Conservation (phyloP, 1,140 invertebrate species). For the Rhizoglyphus robini region DNA sequence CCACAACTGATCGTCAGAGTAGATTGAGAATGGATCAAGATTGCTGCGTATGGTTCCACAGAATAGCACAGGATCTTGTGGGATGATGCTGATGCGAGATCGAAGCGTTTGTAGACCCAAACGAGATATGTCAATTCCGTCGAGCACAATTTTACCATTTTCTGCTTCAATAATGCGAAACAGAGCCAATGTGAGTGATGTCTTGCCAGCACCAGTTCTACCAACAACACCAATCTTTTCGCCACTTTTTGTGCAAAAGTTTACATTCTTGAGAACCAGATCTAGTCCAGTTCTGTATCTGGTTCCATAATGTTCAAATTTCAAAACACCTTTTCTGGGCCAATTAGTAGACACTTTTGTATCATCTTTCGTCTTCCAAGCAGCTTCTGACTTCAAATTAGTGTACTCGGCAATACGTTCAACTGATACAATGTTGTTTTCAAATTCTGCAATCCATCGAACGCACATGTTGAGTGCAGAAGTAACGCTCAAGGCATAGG, state of each 20-base stretch:
- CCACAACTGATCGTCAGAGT: too few species aligned
- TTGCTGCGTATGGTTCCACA: too few species aligned
- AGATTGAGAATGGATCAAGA: too few species aligned
- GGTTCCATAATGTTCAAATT: conserved; percentile 60
- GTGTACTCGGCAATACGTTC: conserved; percentile 49
- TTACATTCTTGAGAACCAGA: conserved; percentile 59
- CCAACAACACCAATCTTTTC: conserved; percentile 68
- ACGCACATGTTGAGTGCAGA: conserved; percentile 46
- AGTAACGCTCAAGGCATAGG: conserved; percentile 66
- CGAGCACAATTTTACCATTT: too few species aligned
- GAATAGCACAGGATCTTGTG: too few species aligned
- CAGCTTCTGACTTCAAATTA: conserved; percentile 46
- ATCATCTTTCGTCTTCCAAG: background rate
- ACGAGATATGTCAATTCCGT: too few species aligned
- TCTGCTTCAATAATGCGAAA: too few species aligned
- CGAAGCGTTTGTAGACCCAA: too few species aligned
- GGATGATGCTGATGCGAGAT: too few species aligned
- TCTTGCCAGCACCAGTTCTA: too few species aligned
- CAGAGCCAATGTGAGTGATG: too few species aligned
- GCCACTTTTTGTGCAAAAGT: conserved; percentile 52
- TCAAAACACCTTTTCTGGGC: conserved; percentile 56
- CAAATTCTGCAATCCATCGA: conserved; percentile 44
- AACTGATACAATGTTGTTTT: conserved; percentile 50
- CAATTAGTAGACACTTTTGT: conserved; percentile 47
- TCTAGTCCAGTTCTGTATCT: conserved; percentile 65